A percentile compares a stretch with the other conserved stretches of the same genome.
phyloP scores from a whole-genome alignment of 2,113 vertebrate species.

The Pavo muticus region DNA sequence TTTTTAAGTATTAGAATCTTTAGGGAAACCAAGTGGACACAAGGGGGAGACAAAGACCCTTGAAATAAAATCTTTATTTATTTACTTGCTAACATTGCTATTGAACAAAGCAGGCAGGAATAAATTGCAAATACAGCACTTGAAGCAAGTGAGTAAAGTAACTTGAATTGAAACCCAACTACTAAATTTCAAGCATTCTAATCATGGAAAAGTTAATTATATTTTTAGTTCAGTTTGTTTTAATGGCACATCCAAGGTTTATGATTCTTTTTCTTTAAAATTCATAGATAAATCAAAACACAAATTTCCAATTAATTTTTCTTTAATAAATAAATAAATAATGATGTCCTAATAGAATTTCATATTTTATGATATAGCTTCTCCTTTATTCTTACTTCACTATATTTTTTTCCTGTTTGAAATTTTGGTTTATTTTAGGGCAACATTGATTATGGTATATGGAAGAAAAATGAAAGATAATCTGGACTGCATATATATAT shows the following conservation, averaged over 20 bases:
- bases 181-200: slow-evolving; percentile 43
- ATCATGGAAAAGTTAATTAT: slow-evolving; percentile 12
- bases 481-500: not conserved
- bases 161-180: slow-evolving; percentile 28
- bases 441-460: not conserved
- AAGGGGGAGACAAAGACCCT: slow-evolving; percentile 77
- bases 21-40: not conserved
- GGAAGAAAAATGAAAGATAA: not conserved
- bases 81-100: not conserved
- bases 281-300: not conserved
- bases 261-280: slow-evolving; percentile 16
- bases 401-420: not conserved
- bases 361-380: not conserved
- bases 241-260: not conserved
- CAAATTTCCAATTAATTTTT: fast-evolving
- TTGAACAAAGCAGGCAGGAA: not conserved
- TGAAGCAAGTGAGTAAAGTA: slow-evolving; percentile 52
- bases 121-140: slow-evolving; percentile 9
- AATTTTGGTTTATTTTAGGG: not conserved
- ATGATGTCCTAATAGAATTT: not conserved
- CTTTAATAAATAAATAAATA: fast-evolving
- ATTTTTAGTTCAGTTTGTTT: slow-evolving; percentile 32
- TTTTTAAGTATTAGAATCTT: not conserved
- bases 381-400: not conserved
- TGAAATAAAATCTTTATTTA: not conserved